A percentile compares a stretch with the other conserved stretches of the same genome.
Conservation (phyloP, 2,888 invertebrate genomes). For the Blastobasis lacticolella region DNA sequence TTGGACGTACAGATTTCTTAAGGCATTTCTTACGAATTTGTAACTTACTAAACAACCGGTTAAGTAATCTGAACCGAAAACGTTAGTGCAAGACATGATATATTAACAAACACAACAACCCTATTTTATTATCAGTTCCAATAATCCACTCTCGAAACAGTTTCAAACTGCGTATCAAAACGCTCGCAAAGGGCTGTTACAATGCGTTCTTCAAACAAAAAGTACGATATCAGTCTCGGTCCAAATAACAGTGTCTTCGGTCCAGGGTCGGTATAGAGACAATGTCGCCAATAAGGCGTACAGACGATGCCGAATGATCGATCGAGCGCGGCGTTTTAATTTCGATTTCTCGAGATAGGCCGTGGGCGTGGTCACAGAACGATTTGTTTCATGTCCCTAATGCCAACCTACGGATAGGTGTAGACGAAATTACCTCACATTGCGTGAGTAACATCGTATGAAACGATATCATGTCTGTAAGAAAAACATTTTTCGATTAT, state of each 20-base stretch:
- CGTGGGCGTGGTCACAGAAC: conserved; percentile 66
- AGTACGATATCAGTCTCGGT: too few species aligned
- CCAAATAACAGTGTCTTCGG: too few species aligned
- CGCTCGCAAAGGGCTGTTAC: conserved; percentile 33
- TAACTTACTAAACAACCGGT: too few species aligned
- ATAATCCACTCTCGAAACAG: conserved; percentile 24
- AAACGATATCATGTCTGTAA: conserved; percentile 5
- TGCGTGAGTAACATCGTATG: conserved; percentile 8
- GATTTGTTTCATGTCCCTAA: conserved; percentile 69
- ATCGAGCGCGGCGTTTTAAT: conserved; percentile 69
- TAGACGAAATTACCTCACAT: conserved; percentile 18
- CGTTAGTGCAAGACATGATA: conserved; percentile 5
- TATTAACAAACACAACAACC: too few species aligned
- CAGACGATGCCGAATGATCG: conserved; percentile 63
- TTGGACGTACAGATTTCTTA: too few species aligned
- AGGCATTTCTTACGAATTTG: too few species aligned
- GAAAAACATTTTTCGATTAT: conserved; percentile 7
- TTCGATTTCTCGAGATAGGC: conserved; percentile 64
- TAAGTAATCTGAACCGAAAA: too few species aligned
- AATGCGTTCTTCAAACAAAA: too few species aligned
- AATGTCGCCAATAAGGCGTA: conserved; percentile 32
- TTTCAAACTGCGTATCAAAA: conserved; percentile 44
- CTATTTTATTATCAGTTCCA: conserved; percentile 6
- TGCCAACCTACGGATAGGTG: conserved; percentile 26
- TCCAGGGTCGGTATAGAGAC: too few species aligned